A percentile compares a stretch with the other conserved stretches of the same genome.
Evolutionary conservation across 2,888 invertebrate species (phyloP).

Genomic region (Anarsia innoxiella): DNA sequence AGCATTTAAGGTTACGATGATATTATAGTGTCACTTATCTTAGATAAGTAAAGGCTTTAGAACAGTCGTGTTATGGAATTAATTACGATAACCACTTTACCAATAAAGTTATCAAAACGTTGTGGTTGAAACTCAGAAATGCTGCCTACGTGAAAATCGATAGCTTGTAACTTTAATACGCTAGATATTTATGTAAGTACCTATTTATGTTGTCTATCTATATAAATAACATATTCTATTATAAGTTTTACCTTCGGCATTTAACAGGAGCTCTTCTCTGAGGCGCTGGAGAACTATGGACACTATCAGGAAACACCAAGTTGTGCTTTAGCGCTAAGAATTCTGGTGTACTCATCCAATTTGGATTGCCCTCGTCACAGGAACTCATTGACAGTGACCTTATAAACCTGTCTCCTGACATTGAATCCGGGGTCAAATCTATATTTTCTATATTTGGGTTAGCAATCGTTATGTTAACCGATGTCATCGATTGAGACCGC

Average conservation of each 20-base stretch:
- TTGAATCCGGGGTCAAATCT: constrained; percentile 79
- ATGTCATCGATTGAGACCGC: constrained; percentile 77
- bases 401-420: constrained; percentile 74
- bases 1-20: too few relatives aligned
- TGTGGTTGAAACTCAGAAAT: too few relatives aligned
- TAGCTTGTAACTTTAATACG: not conserved
- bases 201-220: not conserved
- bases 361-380: constrained; percentile 82
- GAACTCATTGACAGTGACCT: constrained; percentile 79
- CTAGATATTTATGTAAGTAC: not conserved
- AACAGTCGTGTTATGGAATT: too few relatives aligned
- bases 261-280: constrained; percentile 77
- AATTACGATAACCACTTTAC: too few relatives aligned
- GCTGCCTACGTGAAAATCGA: constrained; percentile 12
- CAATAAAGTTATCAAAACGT: too few relatives aligned
- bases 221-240: not conserved
- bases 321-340: constrained; percentile 87
- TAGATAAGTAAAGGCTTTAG: too few relatives aligned
- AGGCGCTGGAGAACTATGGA: constrained; percentile 84
- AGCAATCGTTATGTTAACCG: constrained; percentile 80
- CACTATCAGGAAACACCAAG: constrained; percentile 86
- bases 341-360: constrained; percentile 89
- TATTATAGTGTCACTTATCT: too few relatives aligned
- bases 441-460: constrained; percentile 83
- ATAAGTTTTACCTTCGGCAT: constrained; percentile 74